A percentile compares a stretch with the other conserved stretches of the same genome.
Conservation (phyloP, 1,140 invertebrate species). For the Scaptomyza hsui region DNA sequence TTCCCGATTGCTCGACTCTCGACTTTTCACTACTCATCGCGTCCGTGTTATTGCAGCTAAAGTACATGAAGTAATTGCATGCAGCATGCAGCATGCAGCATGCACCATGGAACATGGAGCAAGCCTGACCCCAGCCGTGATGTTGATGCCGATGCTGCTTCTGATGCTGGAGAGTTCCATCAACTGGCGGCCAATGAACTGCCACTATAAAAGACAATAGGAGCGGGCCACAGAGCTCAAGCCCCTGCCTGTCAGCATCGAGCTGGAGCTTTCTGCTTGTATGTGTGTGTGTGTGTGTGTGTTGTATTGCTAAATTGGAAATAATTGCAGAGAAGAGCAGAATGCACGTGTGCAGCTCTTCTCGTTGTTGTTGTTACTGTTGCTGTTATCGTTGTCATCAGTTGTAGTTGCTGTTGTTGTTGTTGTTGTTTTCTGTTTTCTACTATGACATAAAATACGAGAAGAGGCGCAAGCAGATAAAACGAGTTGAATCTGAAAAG, state of each 20-base stretch:
- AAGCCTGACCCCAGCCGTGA: slow-evolving; percentile 56
- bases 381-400: slow-evolving; percentile 75
- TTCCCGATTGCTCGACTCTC: slow-evolving; percentile 32
- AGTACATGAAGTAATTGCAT: slow-evolving; percentile 81
- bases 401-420: slow-evolving; percentile 53
- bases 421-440: slow-evolving; percentile 32
- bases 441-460: slow-evolving; percentile 68
- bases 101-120: slow-evolving; percentile 30
- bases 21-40: slow-evolving; percentile 33
- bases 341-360: slow-evolving; percentile 76
- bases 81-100: slow-evolving; percentile 39
- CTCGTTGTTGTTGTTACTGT: slow-evolving; percentile 36
- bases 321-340: slow-evolving; percentile 70
- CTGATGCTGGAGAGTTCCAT: slow-evolving; percentile 42
- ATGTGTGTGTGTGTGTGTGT: not conserved
- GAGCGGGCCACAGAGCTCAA: slow-evolving; percentile 42
- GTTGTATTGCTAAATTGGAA: slow-evolving; percentile 81
- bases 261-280: slow-evolving; percentile 25
- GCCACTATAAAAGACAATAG: slow-evolving; percentile 68
- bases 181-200: slow-evolving; percentile 69
- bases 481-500: slow-evolving; percentile 30
- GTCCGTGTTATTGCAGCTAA: slow-evolving; percentile 74
- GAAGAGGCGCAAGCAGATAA: slow-evolving; percentile 23
- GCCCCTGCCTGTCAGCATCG: slow-evolving; percentile 29
- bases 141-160: slow-evolving; percentile 34